Percentiles rank a stretch among this genome's conserved stretches.
Evolutionary conservation across 2,797 vertebrate genomes (phyloP).

Genomic region (Echiichthys vipera): DNA sequence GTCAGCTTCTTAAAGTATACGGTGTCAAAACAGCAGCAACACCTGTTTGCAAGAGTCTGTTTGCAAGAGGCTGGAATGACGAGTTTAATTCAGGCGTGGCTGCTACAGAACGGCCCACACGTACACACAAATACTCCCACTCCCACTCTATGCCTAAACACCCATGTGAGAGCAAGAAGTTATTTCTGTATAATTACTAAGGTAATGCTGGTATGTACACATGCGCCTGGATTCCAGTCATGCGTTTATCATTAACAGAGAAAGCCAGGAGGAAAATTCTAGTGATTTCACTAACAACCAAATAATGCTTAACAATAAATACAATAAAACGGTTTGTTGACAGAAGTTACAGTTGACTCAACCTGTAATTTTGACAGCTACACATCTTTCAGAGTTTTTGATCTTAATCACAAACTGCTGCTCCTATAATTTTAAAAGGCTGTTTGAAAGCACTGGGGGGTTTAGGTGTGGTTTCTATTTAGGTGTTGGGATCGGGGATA

Average conservation of each 20-base stretch:
- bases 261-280: constrained; percentile 33
- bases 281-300: constrained; percentile 28
- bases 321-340: constrained; percentile 11
- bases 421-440: not conserved
- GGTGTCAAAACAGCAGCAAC: constrained; percentile 46
- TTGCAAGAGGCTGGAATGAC: constrained; percentile 41
- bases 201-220: constrained; percentile 5
- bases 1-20: constrained; percentile 39
- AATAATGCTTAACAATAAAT: constrained; percentile 16
- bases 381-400: not conserved
- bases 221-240: constrained; percentile 37
- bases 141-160: not conserved
- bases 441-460: not conserved
- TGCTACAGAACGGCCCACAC: constrained; percentile 24
- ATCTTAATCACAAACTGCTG: constrained; percentile 36
- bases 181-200: constrained; percentile 41
- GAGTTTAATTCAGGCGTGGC: constrained; percentile 62
- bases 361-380: constrained; percentile 36
- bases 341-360: constrained; percentile 2
- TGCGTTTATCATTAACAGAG: constrained; percentile 35
- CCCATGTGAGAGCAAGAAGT: not conserved
- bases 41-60: constrained; percentile 61
- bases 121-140: constrained; percentile 8
- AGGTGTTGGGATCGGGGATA: not conserved
- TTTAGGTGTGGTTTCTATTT: not conserved